phyloP scores from a whole-genome alignment of 2,113 vertebrate genomes.

The Mus spicilegus region DNA sequence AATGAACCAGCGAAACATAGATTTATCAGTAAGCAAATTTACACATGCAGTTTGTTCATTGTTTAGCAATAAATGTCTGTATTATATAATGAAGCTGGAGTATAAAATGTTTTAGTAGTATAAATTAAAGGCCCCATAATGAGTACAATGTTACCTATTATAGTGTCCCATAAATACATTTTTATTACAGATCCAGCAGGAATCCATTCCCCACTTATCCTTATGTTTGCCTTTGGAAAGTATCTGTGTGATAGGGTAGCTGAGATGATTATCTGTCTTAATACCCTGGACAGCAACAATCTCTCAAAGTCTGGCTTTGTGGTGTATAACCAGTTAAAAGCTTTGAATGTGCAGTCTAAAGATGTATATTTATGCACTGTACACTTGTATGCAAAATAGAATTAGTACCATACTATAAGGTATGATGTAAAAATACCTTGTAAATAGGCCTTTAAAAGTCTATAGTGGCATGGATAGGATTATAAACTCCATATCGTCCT shows the following conservation, averaged over 20 bases:
- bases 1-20: constrained; percentile 8
- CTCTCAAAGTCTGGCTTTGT: not conserved
- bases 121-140: constrained; percentile 62
- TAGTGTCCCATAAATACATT: constrained; percentile 37
- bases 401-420: not conserved
- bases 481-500: not conserved
- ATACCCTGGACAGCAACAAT: not conserved
- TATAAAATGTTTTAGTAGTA: constrained; percentile 28
- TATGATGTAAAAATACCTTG: not conserved
- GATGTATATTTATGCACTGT: not conserved
- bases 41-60: constrained; percentile 53
- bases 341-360: not conserved
- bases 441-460: not conserved
- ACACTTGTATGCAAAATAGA: not conserved
- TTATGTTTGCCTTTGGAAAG: not conserved
- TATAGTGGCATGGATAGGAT: not conserved
- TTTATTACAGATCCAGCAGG: constrained; percentile 45
- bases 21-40: constrained; percentile 57
- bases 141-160: constrained; percentile 56
- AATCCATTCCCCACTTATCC: not conserved
- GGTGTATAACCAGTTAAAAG: not conserved
- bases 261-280: not conserved
- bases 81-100: constrained; percentile 62
- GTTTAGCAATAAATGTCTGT: constrained; percentile 69
- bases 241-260: not conserved